Conservation (phyloP, 2,797 vertebrate species). For the Microhierax caerulescens region DNA sequence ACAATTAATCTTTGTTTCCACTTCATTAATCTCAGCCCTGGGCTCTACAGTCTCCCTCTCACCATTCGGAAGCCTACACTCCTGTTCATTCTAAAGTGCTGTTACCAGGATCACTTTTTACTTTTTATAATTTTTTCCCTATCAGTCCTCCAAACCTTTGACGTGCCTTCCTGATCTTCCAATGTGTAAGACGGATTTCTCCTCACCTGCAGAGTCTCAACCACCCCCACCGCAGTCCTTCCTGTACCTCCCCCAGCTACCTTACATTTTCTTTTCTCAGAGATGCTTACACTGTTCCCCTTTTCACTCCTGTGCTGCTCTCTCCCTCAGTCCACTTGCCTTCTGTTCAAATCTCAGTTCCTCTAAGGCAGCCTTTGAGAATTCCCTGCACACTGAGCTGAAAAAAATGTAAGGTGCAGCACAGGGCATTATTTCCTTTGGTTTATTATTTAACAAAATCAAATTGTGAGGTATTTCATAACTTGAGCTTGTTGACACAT, state of each 20-base stretch:
- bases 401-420: background rate
- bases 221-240: background rate
- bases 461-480: background rate
- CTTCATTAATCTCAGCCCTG: background rate
- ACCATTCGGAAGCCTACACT: rapidly evolving
- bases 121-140: background rate
- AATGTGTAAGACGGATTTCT: background rate
- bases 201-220: background rate
- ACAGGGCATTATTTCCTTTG: background rate
- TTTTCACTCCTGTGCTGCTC: background rate
- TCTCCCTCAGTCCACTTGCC: background rate
- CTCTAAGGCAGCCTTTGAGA: background rate
- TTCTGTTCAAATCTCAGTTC: background rate
- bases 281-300: background rate
- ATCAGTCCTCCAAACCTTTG: background rate
- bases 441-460: background rate
- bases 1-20: rapidly evolving
- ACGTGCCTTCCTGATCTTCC: background rate
- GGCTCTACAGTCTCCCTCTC: background rate
- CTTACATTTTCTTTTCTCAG: background rate
- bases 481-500: background rate
- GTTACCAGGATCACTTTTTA: background rate
- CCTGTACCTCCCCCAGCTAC: background rate
- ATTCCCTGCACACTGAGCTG: background rate
- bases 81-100: background rate